phyloP scores from a whole-genome alignment of 2,797 vertebrate genomes.

The Phalloptychus januarius region DNA sequence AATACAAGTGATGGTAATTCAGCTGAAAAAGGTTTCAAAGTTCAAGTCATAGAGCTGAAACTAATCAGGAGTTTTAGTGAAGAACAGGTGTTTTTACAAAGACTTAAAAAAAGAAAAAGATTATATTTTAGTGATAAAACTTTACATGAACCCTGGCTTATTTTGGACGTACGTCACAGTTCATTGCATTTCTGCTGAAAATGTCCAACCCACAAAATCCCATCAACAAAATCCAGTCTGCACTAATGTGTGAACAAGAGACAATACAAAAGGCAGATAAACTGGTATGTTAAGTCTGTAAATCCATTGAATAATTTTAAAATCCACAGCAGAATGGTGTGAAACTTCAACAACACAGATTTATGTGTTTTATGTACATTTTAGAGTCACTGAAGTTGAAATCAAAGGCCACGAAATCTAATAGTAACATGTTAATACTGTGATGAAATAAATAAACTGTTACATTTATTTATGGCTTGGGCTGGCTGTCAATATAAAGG shows the following conservation, averaged over 20 bases:
- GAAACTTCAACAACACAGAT: neutral
- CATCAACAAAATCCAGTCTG: neutral
- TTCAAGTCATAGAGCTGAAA: slow-evolving; percentile 72
- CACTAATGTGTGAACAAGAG: neutral
- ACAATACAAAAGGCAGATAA: neutral
- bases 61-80: slow-evolving; percentile 55
- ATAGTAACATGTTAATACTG: slow-evolving; percentile 2
- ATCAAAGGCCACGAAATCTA: slow-evolving; percentile 35
- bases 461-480: neutral
- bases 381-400: slow-evolving; percentile 8
- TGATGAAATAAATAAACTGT: neutral
- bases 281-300: neutral
- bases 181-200: neutral
- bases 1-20: slow-evolving; percentile 34
- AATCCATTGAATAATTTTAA: neutral
- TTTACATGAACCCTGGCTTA: neutral
- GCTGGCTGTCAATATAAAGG: neutral
- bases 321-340: neutral
- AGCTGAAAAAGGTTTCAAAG: slow-evolving; percentile 63
- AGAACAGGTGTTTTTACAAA: slow-evolving; percentile 42
- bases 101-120: neutral
- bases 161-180: neutral
- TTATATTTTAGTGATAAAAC: slow-evolving; percentile 18
- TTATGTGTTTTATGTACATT: neutral
- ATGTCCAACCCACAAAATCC: neutral